Evolutionary conservation across 2,797 vertebrate species (phyloP).

Genomic region (Micropoecilia bifurca): DNA sequence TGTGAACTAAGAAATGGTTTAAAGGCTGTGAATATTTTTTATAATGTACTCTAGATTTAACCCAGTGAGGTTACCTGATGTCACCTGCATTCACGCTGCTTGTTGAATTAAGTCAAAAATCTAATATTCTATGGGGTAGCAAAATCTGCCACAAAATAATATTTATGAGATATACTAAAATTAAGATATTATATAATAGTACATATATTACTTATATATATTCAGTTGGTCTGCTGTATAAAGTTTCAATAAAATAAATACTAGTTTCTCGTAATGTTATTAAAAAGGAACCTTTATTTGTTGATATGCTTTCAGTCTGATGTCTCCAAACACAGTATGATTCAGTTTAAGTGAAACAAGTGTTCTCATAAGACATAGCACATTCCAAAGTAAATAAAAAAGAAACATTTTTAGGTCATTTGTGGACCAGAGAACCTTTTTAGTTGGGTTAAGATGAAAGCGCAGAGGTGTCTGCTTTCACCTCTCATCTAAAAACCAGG

Average conservation of each 20-base stretch:
- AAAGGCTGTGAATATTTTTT: neutral
- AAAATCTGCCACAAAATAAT: neutral
- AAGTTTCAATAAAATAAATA: neutral
- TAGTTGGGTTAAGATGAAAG: neutral
- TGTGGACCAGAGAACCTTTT: neutral
- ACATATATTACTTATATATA: neutral
- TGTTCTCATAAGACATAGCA: neutral
- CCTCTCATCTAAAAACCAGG: conserved; percentile 12
- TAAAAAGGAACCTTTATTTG: neutral
- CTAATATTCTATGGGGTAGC: neutral
- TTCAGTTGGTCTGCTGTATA: neutral
- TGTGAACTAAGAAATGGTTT: neutral
- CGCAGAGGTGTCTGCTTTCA: conserved; percentile 1
- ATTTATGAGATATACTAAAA: neutral
- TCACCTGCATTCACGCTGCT: neutral
- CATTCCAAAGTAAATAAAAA: neutral
- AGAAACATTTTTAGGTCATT: neutral
- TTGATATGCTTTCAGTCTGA: neutral
- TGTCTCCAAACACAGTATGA: neutral
- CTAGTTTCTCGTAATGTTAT: neutral
- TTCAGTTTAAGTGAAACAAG: neutral
- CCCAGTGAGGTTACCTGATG: neutral
- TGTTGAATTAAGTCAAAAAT: neutral
- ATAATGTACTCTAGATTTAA: neutral
- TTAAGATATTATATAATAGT: neutral